Evolutionary conservation across 2,888 invertebrate species (phyloP), one percentile per base, ranked within the genome.

Genomic region (Antitype chi): DNA sequence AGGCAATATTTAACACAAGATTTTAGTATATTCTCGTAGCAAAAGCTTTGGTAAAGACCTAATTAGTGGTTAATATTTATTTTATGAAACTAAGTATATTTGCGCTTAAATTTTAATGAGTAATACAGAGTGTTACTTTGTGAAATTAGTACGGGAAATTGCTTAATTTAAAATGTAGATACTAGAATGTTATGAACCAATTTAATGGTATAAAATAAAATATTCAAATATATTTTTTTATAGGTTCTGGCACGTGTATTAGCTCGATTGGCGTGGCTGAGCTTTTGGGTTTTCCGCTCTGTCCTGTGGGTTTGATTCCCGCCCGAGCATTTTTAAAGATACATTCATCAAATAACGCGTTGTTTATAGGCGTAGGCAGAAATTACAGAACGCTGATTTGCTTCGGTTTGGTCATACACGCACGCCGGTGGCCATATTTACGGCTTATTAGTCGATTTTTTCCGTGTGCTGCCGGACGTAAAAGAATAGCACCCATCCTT

Each of bases 1-100:
- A 38, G 20, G 3, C 32, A 55, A 70, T 55, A 77, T 55, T 55
- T 15, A 15, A 77, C 3, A 38, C 38, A 80, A 57, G 15, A 55
- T 62, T 79, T 25, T 25, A 53, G 23, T 73, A 23, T 32, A 23
- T 32, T 62, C 17, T 47, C n/a, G 55, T n/a, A n/a, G 15, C 64
- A 66, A 32, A 80, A 80, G n/a, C 15, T 8, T 57, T 20, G 11
- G 15, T 66, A 49, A 5, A 57, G 55, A 23, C 7, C 23, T 63
- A 47, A 81, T 76, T 25, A 59, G 57, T 62, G 23, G n/a, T 23
- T 63, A 47, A 47, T 81, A 57, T 76, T 76, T 63, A 63, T 79
- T 67, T 63, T 57, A 52, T 47, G n/a, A 67, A 4, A 52, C 47
- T 28, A 28, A 28, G 63, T 43, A 23, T 32, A 7, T 52, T 63